These are phyloP conservation scores for Myzus persicae DNA, from an alignment of 1,140 invertebrate genomes.

Conservation along the genomic window DNA sequence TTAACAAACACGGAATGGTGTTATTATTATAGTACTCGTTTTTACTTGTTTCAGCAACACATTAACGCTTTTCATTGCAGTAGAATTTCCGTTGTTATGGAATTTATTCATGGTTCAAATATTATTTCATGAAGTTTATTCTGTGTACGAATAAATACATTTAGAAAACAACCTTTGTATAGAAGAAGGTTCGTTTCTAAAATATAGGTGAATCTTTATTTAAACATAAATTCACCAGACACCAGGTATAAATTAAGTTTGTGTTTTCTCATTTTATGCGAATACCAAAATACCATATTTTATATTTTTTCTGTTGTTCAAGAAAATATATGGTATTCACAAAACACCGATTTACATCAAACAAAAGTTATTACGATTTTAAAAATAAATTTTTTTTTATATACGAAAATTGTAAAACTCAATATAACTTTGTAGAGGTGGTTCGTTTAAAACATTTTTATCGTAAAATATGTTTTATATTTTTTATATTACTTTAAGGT, in stretches of 20 bases:
- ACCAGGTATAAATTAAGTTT: not conserved
- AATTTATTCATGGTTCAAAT: not conserved
- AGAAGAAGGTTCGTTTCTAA: not conserved
- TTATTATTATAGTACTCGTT: not conserved
- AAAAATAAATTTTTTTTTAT: too few species aligned
- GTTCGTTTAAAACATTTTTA: too few species aligned
- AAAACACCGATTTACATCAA: too few species aligned
- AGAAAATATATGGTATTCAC: too few species aligned
- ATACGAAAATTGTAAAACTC: too few species aligned
- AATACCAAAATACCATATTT: too few species aligned
- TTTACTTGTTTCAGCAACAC: not conserved
- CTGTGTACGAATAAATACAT: not conserved
- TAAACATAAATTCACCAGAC: not conserved
- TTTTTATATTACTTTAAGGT: too few species aligned
- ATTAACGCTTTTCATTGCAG: not conserved
- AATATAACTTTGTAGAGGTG: too few species aligned
- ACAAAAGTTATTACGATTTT: too few species aligned
- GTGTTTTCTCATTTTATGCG: too few species aligned
- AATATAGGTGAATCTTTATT: not conserved
- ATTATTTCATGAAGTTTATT: not conserved
- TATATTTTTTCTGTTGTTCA: too few species aligned
- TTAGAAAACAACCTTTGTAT: not conserved
- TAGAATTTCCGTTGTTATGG: not conserved
- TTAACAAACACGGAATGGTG: not conserved
- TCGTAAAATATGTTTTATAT: too few species aligned